A percentile compares a stretch with the other conserved stretches of the same genome.
These are phyloP conservation scores for Eupithecia pulchellata DNA, from an alignment of 2,888 invertebrate genomes.

Conservation along the genomic window DNA sequence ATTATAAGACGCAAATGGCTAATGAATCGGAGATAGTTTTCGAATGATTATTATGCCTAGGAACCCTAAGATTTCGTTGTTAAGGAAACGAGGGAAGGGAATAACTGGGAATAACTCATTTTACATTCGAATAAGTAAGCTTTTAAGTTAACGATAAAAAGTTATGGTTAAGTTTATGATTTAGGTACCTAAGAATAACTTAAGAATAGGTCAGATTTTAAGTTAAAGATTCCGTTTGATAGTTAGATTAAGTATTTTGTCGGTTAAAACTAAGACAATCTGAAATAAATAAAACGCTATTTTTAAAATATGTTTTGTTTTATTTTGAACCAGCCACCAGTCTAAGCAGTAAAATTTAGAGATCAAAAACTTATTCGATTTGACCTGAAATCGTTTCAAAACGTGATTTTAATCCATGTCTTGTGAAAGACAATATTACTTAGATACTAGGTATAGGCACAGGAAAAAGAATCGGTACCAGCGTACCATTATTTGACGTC, in stretches of 20 bases:
- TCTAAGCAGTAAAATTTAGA: slow-evolving; percentile 50
- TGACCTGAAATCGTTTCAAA: slow-evolving; percentile 38
- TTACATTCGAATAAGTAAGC: not conserved
- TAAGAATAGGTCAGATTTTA: not conserved
- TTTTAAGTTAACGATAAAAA: too few species aligned
- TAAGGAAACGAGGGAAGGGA: not conserved
- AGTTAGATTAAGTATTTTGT: too few species aligned
- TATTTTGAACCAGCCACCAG: slow-evolving; percentile 62
- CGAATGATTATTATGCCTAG: not conserved
- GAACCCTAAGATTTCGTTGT: not conserved
- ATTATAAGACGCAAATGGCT: slow-evolving; percentile 42
- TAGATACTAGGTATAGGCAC: slow-evolving; percentile 2
- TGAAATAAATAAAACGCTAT: slow-evolving; percentile 45
- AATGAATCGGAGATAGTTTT: not conserved
- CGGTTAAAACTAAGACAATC: too few species aligned
- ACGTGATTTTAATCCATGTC: slow-evolving; percentile 24
- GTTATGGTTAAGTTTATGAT: not conserved
- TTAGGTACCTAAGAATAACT: too few species aligned
- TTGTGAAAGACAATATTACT: slow-evolving; percentile 3
- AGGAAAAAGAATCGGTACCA: not conserved
- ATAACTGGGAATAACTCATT: too few species aligned
- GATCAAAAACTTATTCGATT: slow-evolving; percentile 43
- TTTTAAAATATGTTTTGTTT: slow-evolving; percentile 46
- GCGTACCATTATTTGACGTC: not conserved
- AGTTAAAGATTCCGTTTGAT: not conserved